Evolutionary conservation across 2,113 vertebrate species (phyloP), one percentile per base, ranked within the genome.

Genomic region (Clarias gariepinus): DNA sequence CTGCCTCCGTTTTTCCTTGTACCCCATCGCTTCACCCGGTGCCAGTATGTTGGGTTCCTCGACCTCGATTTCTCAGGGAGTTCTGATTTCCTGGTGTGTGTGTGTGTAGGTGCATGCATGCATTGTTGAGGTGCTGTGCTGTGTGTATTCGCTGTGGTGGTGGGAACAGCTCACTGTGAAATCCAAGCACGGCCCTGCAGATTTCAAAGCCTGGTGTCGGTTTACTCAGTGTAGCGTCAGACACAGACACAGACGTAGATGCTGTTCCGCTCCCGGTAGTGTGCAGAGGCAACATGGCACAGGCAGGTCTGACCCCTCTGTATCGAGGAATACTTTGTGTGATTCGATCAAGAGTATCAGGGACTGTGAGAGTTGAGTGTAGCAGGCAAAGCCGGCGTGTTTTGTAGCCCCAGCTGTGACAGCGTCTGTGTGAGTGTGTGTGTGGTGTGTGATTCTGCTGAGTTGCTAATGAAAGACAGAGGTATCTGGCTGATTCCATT

Each of bases 391-490:
- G 79, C 61, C 55, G 74, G 83, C 30, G 30, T 74, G 55, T 82
- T 82, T 64, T 73, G 85, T 76, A 84, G 69, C 85, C 33, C 85
- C 55, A 30, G 47, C 77, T 80, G 84, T n/a, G 25, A 57, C 64
- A 58, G 71, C 21, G 52, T 53, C 28, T 86, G 63, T 87, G 25
- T 58, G 77, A 53, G 47, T 47, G 53, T 77, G 60, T 64, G 55
- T 63, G 81, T 87, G 78, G 81, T 76, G 83, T 33, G 74, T 76
- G 64, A 52, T 80, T 88, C 57, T 77, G 81, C 87, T 88, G 87
- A 89, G 86, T 86, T 81, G 76, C 81, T 84, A 88, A 88, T 88
- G 84, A 86, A 90, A 88, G 60, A 8, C 77, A 84, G 84, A 80
- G 84, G 60, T 87, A 73, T 84, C 69, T 77, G 80, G 83, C 76